Evolutionary conservation across 1,140 invertebrate genomes (phyloP), one percentile per base, ranked within the genome.

Genomic region (Hirudo medicinalis): DNA sequence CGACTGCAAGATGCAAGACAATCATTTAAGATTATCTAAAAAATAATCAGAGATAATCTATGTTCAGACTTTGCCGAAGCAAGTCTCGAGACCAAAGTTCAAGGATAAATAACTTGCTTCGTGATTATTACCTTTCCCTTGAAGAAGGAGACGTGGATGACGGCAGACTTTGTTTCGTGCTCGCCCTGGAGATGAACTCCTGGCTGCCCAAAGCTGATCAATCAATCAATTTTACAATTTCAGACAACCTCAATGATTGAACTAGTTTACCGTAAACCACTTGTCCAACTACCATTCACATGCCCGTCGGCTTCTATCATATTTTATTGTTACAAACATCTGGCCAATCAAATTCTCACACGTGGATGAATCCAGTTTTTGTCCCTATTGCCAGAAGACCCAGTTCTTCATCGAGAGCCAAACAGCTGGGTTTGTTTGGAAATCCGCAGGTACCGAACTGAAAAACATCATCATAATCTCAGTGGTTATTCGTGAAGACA

Each of bases 371-470:
- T 73, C 93, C 93, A 74, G 88, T 88, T 77, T 90, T 89, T 54
- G 92, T 96, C 74, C 91, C 93, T 76, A 97, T 87, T 36, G 92
- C 92, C 79, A 95, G 86, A 55, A 97, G 84, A 73, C 89, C 86
- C 15, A 94, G 85, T 71, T 88, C 85, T 0, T 90, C 87, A 83
- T 97, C 94, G 87, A 92, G 96, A 19, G 92, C 92, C 74, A 97
- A 82, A 17, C 78, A 77, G 72, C 76, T 78, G 32, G 80, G 80
- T 69, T 80, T 80, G 81, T 91, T 90, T 54, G 94, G 93, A 84
- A 97, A 97, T 75, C 94, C 94, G 89, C n/a, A 43, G 0, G 32
- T 53, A 54, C 22, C 32, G 9, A 70, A 54, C 69, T 70, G 36
- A 25, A 63, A 63, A 63, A n/a, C 25, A 36, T 25, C 6, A 40